Percentiles rank a stretch among this genome's conserved stretches.
Evolutionary conservation across 2,888 invertebrate genomes (phyloP).

Genomic region (Drosophila neonasuta): DNA sequence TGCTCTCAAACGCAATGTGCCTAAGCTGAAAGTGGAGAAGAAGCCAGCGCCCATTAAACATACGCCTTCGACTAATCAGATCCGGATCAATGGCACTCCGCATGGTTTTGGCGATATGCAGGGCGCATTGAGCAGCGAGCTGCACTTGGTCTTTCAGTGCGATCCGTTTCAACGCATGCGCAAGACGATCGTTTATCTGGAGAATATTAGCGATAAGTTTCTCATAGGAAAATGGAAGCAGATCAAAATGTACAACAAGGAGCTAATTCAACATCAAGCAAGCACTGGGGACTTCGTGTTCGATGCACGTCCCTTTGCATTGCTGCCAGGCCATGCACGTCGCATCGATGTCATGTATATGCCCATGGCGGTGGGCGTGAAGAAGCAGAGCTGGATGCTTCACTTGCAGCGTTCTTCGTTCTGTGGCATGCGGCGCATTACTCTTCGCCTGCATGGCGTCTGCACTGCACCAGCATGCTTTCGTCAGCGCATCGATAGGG

Average conservation of each 20-base stretch:
- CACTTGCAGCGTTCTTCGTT: slow-evolving; percentile 51
- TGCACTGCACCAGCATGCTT: slow-evolving; percentile 56
- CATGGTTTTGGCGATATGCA: slow-evolving; percentile 29
- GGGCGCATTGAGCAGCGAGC: slow-evolving; percentile 26
- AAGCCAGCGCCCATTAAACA: not conserved
- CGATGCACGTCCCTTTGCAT: slow-evolving; percentile 55
- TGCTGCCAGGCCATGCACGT: slow-evolving; percentile 47
- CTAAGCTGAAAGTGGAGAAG: not conserved
- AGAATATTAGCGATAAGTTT: slow-evolving; percentile 65
- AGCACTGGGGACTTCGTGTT: slow-evolving; percentile 66
- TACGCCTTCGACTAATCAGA: slow-evolving; percentile 29
- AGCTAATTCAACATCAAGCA: slow-evolving; percentile 15
- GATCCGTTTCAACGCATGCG: slow-evolving; percentile 59
- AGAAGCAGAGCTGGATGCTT: slow-evolving; percentile 66
- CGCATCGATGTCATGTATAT: slow-evolving; percentile 62
- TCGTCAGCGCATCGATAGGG: not conserved
- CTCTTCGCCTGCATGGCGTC: slow-evolving; percentile 57
- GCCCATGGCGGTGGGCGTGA: slow-evolving; percentile 63
- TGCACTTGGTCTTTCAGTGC: slow-evolving; percentile 59
- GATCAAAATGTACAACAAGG: not conserved
- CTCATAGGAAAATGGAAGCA: slow-evolving; percentile 48
- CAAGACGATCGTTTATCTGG: slow-evolving; percentile 60
- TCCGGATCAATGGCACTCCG: slow-evolving; percentile 64
- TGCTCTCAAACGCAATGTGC: not conserved
- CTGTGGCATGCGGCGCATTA: slow-evolving; percentile 54